Evolutionary conservation across 2,113 vertebrate species (phyloP).

Genomic region (Actenoides hombroni): DNA sequence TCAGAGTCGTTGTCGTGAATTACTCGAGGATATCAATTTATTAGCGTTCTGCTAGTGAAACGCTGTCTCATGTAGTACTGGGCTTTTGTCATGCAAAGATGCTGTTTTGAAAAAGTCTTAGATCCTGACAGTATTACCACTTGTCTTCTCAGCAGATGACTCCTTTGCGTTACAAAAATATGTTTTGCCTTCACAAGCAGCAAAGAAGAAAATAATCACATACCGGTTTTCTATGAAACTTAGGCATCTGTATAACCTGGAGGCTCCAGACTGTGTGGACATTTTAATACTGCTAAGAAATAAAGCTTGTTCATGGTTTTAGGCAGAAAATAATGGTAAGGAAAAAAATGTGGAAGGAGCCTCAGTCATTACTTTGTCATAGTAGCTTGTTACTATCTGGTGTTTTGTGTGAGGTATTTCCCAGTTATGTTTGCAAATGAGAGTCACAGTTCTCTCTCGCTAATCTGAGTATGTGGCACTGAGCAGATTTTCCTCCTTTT

Average conservation of each 20-base stretch:
- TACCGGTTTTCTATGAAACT: background rate
- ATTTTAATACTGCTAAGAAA: background rate
- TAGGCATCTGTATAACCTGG: background rate
- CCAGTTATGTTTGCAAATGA: background rate
- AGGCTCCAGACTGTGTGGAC: background rate
- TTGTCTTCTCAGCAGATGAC: background rate
- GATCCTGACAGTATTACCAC: background rate
- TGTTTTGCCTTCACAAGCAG: background rate
- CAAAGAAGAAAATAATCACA: background rate
- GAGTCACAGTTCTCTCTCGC: background rate
- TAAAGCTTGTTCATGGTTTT: background rate
- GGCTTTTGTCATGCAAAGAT: background rate
- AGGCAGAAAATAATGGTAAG: background rate
- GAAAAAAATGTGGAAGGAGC: background rate
- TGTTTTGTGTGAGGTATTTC: background rate
- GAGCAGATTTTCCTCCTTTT: background rate
- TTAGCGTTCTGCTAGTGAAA: slow-evolving; percentile 5
- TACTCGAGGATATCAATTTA: background rate
- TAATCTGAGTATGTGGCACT: background rate
- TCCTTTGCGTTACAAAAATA: background rate
- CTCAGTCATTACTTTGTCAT: background rate
- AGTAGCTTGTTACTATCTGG: background rate
- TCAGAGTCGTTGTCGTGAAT: background rate
- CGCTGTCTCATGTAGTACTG: background rate
- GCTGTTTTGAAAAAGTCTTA: background rate